Evolutionary conservation across 2,113 vertebrate species (phyloP).

Genomic region (Callospermophilus lateralis): DNA sequence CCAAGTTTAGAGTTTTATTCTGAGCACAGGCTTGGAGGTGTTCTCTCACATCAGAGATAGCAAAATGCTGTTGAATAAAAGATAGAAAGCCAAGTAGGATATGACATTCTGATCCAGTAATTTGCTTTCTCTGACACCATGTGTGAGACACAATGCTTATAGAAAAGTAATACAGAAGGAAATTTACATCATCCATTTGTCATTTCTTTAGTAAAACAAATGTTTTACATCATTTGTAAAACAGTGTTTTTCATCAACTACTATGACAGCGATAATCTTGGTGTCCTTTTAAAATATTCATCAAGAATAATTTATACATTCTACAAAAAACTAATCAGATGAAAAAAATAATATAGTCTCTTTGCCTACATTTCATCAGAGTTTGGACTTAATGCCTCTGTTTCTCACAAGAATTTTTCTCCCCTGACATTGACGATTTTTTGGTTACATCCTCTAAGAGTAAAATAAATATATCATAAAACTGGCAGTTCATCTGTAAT

Average conservation of each 20-base stretch:
- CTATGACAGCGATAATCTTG: background rate
- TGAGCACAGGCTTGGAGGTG: background rate
- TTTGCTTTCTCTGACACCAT: background rate
- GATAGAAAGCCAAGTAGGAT: background rate
- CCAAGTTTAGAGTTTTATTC: background rate
- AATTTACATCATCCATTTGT: background rate
- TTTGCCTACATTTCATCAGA: constrained; percentile 14
- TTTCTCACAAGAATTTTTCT: background rate
- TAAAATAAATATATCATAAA: background rate
- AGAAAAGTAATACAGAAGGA: background rate
- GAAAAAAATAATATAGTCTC: background rate
- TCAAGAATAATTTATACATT: background rate
- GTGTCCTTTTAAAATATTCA: background rate
- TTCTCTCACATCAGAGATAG: background rate
- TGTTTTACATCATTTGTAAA: too few species aligned
- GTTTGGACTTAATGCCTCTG: background rate
- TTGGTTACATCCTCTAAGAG: background rate
- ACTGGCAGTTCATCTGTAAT: background rate
- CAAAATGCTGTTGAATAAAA: background rate
- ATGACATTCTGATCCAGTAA: background rate
- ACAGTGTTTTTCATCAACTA: background rate
- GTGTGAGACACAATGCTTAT: background rate
- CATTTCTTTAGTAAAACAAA: background rate
- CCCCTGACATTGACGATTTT: background rate
- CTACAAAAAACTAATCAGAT: background rate